Evolutionary conservation across 1,140 invertebrate species (phyloP).

Genomic region (Zaprionus gabonicus): DNA sequence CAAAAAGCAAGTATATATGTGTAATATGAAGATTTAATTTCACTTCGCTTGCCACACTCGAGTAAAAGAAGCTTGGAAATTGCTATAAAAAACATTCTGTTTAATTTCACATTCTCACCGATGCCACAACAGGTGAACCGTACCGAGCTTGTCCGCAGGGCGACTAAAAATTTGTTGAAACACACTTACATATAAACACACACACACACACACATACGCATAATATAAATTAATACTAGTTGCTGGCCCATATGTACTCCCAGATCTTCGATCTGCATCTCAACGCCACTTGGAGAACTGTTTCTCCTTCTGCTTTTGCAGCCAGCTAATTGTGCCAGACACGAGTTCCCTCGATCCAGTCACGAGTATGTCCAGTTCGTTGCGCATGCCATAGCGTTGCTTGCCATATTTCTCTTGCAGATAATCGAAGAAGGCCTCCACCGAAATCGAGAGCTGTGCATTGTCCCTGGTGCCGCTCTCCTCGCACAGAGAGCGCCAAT

Average conservation of each 20-base stretch:
- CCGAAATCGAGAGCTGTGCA: constrained; percentile 54
- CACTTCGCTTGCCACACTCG: background rate
- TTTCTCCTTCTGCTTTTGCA: constrained; percentile 47
- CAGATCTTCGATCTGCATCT: no score
- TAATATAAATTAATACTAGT: background rate
- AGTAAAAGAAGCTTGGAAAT: background rate
- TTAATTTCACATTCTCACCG: background rate
- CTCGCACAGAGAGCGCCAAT: constrained; percentile 86
- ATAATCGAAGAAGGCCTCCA: constrained; percentile 66
- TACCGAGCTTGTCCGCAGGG: background rate
- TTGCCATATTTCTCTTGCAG: constrained; percentile 68
- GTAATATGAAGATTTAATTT: no score
- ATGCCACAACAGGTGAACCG: background rate
- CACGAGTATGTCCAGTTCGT: constrained; percentile 89
- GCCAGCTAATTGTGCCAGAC: constrained; percentile 88
- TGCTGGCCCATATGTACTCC: no score
- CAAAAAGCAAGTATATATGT: no score
- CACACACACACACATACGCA: background rate
- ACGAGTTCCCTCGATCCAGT: constrained; percentile 97
- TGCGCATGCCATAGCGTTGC: constrained; percentile 62
- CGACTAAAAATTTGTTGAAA: constrained; percentile 4
- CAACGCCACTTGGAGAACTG: constrained; percentile 20
- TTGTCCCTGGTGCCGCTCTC: constrained; percentile 60
- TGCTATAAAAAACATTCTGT: background rate
- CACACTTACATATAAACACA: background rate